Evolutionary conservation across 2,888 invertebrate species (phyloP).

Genomic region (Helleia helle): DNA sequence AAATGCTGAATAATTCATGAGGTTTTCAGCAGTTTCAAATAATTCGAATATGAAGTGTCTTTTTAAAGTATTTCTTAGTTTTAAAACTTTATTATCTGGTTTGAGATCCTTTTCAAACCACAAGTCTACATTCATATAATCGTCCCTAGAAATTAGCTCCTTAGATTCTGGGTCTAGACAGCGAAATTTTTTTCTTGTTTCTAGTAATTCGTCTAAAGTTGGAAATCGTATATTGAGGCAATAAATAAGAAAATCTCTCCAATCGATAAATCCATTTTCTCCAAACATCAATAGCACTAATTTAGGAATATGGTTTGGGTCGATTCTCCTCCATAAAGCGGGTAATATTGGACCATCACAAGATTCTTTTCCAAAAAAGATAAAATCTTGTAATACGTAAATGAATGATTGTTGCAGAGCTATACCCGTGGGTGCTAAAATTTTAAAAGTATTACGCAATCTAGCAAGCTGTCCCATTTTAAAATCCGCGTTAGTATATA

Average conservation of each 20-base stretch:
- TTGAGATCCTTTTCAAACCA: constrained; percentile 58
- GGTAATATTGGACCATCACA: constrained; percentile 46
- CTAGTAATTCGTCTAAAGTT: constrained; percentile 64
- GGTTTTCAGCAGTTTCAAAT: constrained; percentile 56
- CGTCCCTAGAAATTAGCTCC: constrained; percentile 45
- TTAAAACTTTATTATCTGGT: constrained; percentile 28
- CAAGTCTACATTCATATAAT: constrained; percentile 38
- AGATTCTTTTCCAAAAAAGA: constrained; percentile 58
- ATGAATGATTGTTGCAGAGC: constrained; percentile 60
- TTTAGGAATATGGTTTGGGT: constrained; percentile 52
- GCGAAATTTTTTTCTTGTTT: constrained; percentile 57
- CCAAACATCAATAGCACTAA: constrained; percentile 67
- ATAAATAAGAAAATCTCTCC: constrained; percentile 79
- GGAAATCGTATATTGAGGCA: constrained; percentile 74
- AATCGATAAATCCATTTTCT: constrained; percentile 71
- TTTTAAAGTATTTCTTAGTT: constrained; percentile 44
- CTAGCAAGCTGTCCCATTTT: constrained; percentile 48
- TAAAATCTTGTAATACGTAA: constrained; percentile 67
- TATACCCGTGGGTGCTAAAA: constrained; percentile 56
- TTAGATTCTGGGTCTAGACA: constrained; percentile 52
- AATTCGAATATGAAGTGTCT: constrained; percentile 75
- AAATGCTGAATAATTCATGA: constrained; percentile 76
- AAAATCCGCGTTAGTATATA: constrained; percentile 37
- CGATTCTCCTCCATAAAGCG: constrained; percentile 51
- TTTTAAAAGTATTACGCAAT: constrained; percentile 46